Evolutionary conservation across 2,113 vertebrate genomes (phyloP), one percentile per base, ranked within the genome.

Genomic region (Cyphomyrus discorhynchus): DNA sequence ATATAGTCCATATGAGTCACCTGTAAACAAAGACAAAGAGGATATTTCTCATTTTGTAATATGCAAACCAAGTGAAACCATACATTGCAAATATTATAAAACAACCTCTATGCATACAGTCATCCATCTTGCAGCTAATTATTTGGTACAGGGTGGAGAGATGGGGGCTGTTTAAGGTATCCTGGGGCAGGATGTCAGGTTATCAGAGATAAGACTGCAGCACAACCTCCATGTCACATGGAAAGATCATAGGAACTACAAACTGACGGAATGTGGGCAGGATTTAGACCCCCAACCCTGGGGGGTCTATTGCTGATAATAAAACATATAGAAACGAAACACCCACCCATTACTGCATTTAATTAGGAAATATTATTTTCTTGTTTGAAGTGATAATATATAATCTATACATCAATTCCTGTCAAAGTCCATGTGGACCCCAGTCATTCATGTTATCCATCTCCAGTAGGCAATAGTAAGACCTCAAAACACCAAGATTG

Each of bases 1-100:
- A 99, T 89, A 19, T 96, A 99, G 1, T 95, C 95, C 93, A 97
- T 89, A 89, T 98, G 97, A 0, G 91, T 92, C 27, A 93, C 91
- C 98, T 99, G 84, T 90, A 91, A 45, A 93, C 74, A 91, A 39
- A 56, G 3, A 87, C 70, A 91, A 52, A 89, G 50, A 82, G 21
- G 88, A 17, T 47, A 52, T 88, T 74, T 86, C 49, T 19, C 52
- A 39, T 77, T 58, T 52, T 49, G 42, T 42, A 87, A 53, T 87
- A 52, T 49, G 19, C 11, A 56, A 86, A 50, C 11, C 13, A 15
- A 39, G 47, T 7, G 13, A 35, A 84, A 84, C 21, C 8, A 39
- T 27, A 35, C 27, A 56, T 53, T 8, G 27, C 19, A 47, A 80
- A 80, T 80, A 74, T 74, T 27, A 42, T 42, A 80, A 19, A 80